Conservation (phyloP, 1,140 invertebrate genomes). For the Dreissena rostriformis region DNA sequence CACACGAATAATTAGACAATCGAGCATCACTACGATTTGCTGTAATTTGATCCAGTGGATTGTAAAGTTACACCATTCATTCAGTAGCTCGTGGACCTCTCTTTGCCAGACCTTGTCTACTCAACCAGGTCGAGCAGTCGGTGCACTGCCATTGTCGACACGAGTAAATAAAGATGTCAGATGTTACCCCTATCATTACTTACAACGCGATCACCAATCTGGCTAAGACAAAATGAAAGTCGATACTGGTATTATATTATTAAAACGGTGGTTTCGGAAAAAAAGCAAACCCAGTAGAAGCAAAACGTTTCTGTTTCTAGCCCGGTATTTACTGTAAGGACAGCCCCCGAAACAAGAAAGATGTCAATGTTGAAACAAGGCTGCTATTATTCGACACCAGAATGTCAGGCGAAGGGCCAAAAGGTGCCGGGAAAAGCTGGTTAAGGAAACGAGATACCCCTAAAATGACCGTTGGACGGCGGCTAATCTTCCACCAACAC, state of each 20-base stretch:
- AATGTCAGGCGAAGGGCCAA: no score
- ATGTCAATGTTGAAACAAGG: no score
- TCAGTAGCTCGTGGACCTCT: slow-evolving; percentile 8
- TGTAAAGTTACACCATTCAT: slow-evolving; percentile 45
- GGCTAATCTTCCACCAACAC: no score
- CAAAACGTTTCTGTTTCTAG: no score
- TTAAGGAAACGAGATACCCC: no score
- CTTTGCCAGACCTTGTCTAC: neutral
- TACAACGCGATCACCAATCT: slow-evolving; percentile 36
- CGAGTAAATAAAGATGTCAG: slow-evolving; percentile 48
- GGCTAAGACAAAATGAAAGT: slow-evolving; percentile 6
- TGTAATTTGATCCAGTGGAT: neutral
- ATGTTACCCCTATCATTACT: slow-evolving; percentile 39
- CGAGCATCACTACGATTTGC: neutral
- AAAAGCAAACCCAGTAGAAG: no score
- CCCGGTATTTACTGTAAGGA: no score
- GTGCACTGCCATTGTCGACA: slow-evolving; percentile 35
- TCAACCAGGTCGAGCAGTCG: slow-evolving; percentile 39
- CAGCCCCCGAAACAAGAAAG: no score
- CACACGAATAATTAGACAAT: neutral
- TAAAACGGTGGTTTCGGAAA: no score
- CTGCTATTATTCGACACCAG: no score
- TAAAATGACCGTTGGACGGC: no score
- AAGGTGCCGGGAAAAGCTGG: no score
- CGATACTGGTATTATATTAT: slow-evolving; percentile 7